Percentiles rank a stretch among this genome's conserved stretches.
phyloP scores from a whole-genome alignment of 2,888 invertebrate species.

The Mystacides longicornis region DNA sequence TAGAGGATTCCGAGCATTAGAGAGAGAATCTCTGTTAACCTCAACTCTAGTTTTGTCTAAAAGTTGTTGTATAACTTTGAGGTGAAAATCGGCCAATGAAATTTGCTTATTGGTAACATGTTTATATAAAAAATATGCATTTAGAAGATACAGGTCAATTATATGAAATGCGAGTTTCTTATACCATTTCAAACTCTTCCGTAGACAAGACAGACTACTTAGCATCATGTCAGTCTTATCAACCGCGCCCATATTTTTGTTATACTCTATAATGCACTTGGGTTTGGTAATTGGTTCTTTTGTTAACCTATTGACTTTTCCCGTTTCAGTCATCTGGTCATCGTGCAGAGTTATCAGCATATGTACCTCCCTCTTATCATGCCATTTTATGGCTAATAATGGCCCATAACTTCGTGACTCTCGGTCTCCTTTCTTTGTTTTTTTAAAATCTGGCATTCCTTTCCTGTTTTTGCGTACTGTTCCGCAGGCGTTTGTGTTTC shows the following conservation, averaged over 20 bases:
- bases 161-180: conserved; percentile 6
- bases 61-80: too few species aligned
- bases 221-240: conserved; percentile 9
- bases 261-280: neutral
- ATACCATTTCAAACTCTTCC: conserved; percentile 4
- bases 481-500: conserved; percentile 8
- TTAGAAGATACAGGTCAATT: conserved; percentile 6
- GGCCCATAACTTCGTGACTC: neutral
- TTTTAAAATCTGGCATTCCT: too few species aligned
- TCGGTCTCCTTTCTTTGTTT: neutral
- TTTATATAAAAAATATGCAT: conserved; percentile 5
- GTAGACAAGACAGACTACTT: neutral
- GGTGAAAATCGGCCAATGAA: too few species aligned
- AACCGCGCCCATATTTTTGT: conserved; percentile 4
- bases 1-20: too few species aligned
- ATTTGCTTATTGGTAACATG: neutral
- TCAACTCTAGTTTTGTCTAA: too few species aligned
- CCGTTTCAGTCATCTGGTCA: neutral
- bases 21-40: neutral
- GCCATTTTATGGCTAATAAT: conserved; percentile 6
- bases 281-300: neutral
- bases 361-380: neutral
- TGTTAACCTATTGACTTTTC: neutral
- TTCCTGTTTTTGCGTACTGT: neutral
- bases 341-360: conserved; percentile 11